A percentile compares a stretch with the other conserved stretches of the same genome.
phyloP scores from a whole-genome alignment of 92 coral and sea anemone species.

The Zoanthus sansibaricus region DNA sequence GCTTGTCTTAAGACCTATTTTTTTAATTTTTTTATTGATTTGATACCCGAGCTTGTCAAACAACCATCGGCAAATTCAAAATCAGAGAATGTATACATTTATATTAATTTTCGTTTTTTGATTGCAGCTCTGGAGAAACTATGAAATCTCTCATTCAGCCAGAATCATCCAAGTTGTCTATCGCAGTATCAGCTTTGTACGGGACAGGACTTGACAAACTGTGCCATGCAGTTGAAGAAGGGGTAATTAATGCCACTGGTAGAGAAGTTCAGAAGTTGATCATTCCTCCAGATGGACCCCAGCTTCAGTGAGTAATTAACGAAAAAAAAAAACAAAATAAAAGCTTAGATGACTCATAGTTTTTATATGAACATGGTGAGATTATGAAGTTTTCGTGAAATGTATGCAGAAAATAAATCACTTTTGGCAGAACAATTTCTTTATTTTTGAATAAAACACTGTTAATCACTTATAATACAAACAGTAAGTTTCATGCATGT shows the following conservation, averaged over 20 bases:
- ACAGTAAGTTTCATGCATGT: too few species aligned
- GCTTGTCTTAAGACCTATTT: too few species aligned
- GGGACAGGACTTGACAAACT: slow-evolving; percentile 85
- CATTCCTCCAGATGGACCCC: slow-evolving; percentile 95
- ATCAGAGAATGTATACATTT: too few species aligned
- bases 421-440: too few species aligned
- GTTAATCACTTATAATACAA: too few species aligned
- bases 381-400: too few species aligned
- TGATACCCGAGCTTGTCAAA: too few species aligned
- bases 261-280: slow-evolving; percentile 71
- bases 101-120: not conserved
- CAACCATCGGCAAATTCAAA: too few species aligned
- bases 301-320: slow-evolving; percentile 72
- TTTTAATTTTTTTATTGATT: too few species aligned
- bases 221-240: slow-evolving; percentile 71
- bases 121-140: slow-evolving; percentile 34
- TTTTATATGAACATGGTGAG: too few species aligned
- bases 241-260: slow-evolving; percentile 83
- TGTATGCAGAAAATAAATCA: too few species aligned
- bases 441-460: too few species aligned
- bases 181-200: slow-evolving; percentile 74
- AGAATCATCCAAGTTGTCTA: slow-evolving; percentile 14
- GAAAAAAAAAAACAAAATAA: not conserved
- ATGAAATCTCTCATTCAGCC: not conserved
- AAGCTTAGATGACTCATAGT: not conserved